These are phyloP conservation scores for Gavialis gangeticus DNA, from an alignment of 2,113 vertebrate species.

Conservation along the genomic window DNA sequence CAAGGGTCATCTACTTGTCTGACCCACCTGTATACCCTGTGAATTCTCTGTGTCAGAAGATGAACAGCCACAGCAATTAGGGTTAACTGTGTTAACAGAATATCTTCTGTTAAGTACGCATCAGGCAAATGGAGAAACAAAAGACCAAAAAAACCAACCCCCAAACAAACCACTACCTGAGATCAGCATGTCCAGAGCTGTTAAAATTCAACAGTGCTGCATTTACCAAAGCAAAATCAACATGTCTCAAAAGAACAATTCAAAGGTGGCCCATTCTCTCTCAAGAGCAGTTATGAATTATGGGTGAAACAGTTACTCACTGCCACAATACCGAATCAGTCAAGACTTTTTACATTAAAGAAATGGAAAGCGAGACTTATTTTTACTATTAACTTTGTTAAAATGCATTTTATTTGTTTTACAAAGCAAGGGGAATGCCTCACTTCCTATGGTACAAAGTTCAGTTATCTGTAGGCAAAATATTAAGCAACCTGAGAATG, in stretches of 20 bases:
- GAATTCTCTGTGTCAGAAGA: neutral
- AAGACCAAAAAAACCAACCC: too few species aligned
- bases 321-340: rapidly evolving
- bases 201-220: neutral
- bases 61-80: rapidly evolving
- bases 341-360: rapidly evolving
- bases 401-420: rapidly evolving
- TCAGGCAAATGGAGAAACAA: rapidly evolving
- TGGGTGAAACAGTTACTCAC: neutral
- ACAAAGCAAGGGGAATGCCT: neutral
- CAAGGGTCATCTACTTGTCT: too few species aligned
- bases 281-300: rapidly evolving
- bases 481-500: conserved; percentile 45
- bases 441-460: neutral
- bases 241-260: neutral
- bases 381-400: neutral
- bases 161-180: rapidly evolving
- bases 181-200: rapidly evolving
- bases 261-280: neutral
- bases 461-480: conserved; percentile 21
- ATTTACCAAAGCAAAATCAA: conserved; percentile 6
- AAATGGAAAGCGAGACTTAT: neutral
- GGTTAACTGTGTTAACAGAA: neutral
- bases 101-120: rapidly evolving
- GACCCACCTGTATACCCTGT: too few species aligned